Evolutionary conservation across 2,797 vertebrate genomes (phyloP).

Genomic region (Gallirallus australis): DNA sequence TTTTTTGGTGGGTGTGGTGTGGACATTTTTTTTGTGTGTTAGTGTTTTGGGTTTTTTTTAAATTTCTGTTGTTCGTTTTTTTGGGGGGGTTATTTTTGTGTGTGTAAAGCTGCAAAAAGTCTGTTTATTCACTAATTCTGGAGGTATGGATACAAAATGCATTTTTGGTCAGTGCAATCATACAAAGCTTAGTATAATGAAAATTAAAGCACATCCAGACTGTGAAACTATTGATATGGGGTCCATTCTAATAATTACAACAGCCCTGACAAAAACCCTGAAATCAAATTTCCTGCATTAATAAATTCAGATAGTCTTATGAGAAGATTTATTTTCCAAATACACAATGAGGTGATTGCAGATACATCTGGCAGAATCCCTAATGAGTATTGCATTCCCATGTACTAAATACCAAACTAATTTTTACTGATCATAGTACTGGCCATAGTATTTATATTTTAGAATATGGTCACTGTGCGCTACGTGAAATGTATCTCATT

Average conservation of each 20-base stretch:
- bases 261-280: not conserved
- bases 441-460: not conserved
- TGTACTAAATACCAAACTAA: not conserved
- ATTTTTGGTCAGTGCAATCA: not conserved
- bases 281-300: slow-evolving; percentile 38
- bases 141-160: not conserved
- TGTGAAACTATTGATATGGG: not conserved
- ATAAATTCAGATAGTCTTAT: not conserved
- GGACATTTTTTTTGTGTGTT: not conserved
- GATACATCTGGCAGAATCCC: slow-evolving; percentile 8
- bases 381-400: not conserved
- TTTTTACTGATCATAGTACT: not conserved
- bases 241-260: not conserved
- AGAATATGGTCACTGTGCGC: not conserved
- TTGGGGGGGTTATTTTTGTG: not conserved
- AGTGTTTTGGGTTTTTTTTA: not conserved
- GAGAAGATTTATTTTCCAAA: slow-evolving; percentile 22
- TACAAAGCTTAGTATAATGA: not conserved
- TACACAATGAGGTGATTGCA: not conserved
- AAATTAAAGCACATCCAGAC: not conserved
- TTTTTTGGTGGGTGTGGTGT: too few relatives aligned
- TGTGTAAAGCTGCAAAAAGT: not conserved
- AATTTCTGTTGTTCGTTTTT: too few relatives aligned
- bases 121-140: not conserved
- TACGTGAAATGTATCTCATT: not conserved